Percentiles rank a stretch among this genome's conserved stretches.
Evolutionary conservation across 1,140 invertebrate species (phyloP).

Genomic region (Eupeodes corollae): DNA sequence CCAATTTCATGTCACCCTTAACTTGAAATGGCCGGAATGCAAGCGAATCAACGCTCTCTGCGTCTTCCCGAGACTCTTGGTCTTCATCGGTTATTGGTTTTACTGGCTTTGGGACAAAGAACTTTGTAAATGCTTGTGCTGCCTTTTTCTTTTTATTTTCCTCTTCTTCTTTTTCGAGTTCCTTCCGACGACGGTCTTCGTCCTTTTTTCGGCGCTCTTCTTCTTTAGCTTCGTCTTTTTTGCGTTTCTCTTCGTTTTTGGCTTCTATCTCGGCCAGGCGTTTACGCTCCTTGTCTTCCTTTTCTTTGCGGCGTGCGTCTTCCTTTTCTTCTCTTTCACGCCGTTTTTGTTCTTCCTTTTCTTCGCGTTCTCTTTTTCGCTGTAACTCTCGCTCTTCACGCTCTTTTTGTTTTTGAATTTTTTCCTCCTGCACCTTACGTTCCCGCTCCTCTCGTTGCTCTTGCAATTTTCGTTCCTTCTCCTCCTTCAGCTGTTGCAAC

Average conservation of each 20-base stretch:
- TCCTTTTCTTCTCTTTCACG: constrained; percentile 46
- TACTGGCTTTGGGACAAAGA: constrained; percentile 56
- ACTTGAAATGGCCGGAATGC: constrained; percentile 59
- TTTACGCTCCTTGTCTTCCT: constrained; percentile 43
- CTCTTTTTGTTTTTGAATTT: constrained; percentile 20
- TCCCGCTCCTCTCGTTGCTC: not conserved
- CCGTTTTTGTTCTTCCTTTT: constrained; percentile 40
- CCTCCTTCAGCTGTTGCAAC: constrained; percentile 22
- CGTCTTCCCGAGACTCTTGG: constrained; percentile 26
- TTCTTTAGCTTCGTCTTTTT: constrained; percentile 46
- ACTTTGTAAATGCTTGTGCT: constrained; percentile 63
- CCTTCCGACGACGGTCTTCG: constrained; percentile 45
- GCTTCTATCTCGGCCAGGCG: constrained; percentile 48
- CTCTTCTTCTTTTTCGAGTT: constrained; percentile 49
- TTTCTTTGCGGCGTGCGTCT: constrained; percentile 32
- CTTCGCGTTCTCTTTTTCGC: constrained; percentile 35
- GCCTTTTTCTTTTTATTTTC: constrained; percentile 56
- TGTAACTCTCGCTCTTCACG: constrained; percentile 37
- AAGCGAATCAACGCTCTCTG: constrained; percentile 24
- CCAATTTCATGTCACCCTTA: constrained; percentile 79
- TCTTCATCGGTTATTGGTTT: constrained; percentile 3
- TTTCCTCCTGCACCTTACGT: constrained; percentile 7
- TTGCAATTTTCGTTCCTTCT: not conserved
- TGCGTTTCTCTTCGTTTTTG: constrained; percentile 48
- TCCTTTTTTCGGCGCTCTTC: constrained; percentile 44